Percentiles rank a stretch among this genome's conserved stretches.
These are phyloP conservation scores for Thaleichthys pacificus DNA, from an alignment of 2,797 vertebrate genomes.

Conservation along the genomic window DNA sequence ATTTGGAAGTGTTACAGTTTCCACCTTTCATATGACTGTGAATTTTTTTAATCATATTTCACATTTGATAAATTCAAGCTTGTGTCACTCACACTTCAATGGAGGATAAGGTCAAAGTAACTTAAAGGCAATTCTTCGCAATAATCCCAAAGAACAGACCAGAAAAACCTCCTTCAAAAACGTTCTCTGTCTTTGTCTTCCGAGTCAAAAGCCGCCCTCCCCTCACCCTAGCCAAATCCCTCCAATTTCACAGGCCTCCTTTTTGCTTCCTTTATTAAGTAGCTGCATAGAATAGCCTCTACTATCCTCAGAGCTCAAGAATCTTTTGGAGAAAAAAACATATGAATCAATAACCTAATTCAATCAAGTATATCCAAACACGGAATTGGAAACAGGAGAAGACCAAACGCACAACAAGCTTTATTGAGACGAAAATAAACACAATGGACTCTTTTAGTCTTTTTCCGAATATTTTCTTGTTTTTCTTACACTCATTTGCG, in stretches of 20 bases:
- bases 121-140: too few relatives aligned
- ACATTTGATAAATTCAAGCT: too few relatives aligned
- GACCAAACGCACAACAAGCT: constrained; percentile 33
- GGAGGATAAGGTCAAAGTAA: too few relatives aligned
- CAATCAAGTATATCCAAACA: constrained; percentile 8
- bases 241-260: not conserved
- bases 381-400: constrained; percentile 21
- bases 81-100: too few relatives aligned
- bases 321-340: not conserved
- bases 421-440: constrained; percentile 59
- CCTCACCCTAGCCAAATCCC: not conserved
- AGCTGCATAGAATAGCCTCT: too few relatives aligned
- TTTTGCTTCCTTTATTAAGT: too few relatives aligned
- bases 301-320: constrained; percentile 15
- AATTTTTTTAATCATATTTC: too few relatives aligned
- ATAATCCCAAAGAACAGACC: too few relatives aligned
- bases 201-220: not conserved
- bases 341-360: constrained; percentile 36
- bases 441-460: constrained; percentile 51
- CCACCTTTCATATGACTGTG: too few relatives aligned
- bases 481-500: not conserved
- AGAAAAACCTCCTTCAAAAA: too few relatives aligned
- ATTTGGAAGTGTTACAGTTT: too few relatives aligned
- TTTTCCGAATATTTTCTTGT: constrained; percentile 1
- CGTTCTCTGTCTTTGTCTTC: too few relatives aligned